Conservation (phyloP, 2,113 vertebrate species). For the Etia nguti region DNA sequence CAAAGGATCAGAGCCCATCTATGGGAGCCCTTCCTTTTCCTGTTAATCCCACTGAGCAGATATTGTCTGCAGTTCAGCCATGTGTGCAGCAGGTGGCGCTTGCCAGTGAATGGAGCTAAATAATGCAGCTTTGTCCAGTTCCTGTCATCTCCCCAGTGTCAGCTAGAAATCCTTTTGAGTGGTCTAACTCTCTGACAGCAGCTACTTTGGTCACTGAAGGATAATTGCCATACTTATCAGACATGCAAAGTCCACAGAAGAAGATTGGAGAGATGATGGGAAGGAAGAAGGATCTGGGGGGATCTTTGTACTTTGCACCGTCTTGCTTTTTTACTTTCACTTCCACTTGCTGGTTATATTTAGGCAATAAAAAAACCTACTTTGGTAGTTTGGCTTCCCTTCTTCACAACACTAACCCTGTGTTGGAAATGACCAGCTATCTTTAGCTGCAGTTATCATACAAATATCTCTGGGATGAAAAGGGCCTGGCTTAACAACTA, state of each 20-base stretch:
- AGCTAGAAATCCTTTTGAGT: not conserved
- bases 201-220: not conserved
- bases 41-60: not conserved
- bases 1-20: not conserved
- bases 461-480: not conserved
- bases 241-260: not conserved
- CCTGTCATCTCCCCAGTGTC: not conserved
- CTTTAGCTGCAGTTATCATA: not conserved
- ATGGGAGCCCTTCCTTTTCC: not conserved
- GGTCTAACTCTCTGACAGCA: not conserved
- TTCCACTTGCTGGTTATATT: not conserved
- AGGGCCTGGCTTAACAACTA: fast-evolving
- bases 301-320: fast-evolving
- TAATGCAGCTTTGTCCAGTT: not conserved
- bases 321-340: not conserved
- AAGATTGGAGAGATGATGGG: not conserved
- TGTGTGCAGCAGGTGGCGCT: not conserved
- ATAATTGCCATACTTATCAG: not conserved
- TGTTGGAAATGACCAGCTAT: not conserved
- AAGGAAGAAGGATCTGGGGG: not conserved
- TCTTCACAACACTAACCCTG: not conserved
- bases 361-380: fast-evolving
- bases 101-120: not conserved
- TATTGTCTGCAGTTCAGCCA: not conserved
- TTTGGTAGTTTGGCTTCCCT: not conserved